These are phyloP conservation scores for Whitmania pigra DNA, from an alignment of 1,140 invertebrate species.

Conservation along the genomic window DNA sequence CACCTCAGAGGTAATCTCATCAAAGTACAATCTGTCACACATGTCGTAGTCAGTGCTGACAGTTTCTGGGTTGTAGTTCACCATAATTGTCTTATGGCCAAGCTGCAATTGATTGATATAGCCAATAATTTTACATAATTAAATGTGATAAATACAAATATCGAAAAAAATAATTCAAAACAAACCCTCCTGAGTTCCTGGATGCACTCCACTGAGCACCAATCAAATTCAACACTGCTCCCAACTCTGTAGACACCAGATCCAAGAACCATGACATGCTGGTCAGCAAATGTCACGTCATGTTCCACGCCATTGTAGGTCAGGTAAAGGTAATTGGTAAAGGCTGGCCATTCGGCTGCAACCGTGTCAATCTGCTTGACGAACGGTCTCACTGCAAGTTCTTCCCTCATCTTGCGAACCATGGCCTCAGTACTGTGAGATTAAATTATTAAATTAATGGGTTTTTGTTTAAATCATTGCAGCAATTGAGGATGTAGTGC, in stretches of 20 bases:
- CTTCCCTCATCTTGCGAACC: conserved; percentile 40
- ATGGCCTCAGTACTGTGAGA: conserved; percentile 43
- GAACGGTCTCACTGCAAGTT: conserved; percentile 56
- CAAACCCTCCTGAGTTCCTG: conserved; percentile 67
- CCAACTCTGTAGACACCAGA: conserved; percentile 98
- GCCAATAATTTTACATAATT: neutral
- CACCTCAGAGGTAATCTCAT: conserved; percentile 95
- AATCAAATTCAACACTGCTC: conserved; percentile 98
- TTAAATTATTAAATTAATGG: conserved; percentile 19
- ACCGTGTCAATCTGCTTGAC: conserved; percentile 99
- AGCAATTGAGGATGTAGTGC: conserved; percentile 8
- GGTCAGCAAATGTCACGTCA: conserved; percentile 70
- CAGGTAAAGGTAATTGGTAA: conserved; percentile 92
- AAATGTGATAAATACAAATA: neutral
- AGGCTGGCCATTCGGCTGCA: conserved; percentile 95
- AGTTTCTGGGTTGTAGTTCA: conserved; percentile 99
- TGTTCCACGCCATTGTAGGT: conserved; percentile 82
- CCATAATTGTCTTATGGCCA: conserved; percentile 74
- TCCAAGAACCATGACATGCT: conserved; percentile 57
- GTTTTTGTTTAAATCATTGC: neutral
- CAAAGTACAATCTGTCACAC: conserved; percentile 94
- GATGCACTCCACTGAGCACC: conserved; percentile 94
- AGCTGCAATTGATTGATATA: conserved; percentile 34
- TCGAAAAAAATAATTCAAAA: neutral
- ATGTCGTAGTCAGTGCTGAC: conserved; percentile 99